Percentiles rank a stretch among this genome's conserved stretches.
Conservation (phyloP, 2,113 vertebrate genomes). For the Lophius piscatorius region DNA sequence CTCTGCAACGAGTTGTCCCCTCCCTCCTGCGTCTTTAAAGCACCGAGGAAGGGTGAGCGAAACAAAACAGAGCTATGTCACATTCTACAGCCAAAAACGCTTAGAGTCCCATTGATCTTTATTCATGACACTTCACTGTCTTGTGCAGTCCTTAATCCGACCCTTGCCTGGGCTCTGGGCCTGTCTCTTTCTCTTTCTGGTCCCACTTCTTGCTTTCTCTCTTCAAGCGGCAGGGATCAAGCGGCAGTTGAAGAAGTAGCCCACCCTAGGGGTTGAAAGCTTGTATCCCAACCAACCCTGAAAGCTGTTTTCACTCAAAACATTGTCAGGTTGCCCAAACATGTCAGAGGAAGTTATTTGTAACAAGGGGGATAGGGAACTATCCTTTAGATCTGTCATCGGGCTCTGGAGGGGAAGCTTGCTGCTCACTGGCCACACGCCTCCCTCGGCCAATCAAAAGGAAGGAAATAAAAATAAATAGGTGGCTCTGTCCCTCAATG, state of each 20-base stretch:
- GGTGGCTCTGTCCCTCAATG: conserved; percentile 48
- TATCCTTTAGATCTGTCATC: conserved; percentile 82
- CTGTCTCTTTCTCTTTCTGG: conserved; percentile 37
- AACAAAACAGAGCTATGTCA: conserved; percentile 51
- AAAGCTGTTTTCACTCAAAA: conserved; percentile 84
- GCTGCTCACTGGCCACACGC: conserved; percentile 60
- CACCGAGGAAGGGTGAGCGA: conserved; percentile 26
- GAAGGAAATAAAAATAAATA: conserved; percentile 69
- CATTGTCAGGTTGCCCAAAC: conserved; percentile 79
- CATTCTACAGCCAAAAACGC: conserved; percentile 27
- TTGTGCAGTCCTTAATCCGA: conserved; percentile 55
- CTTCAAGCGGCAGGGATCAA: conserved; percentile 71
- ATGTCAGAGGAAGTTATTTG: conserved; percentile 82
- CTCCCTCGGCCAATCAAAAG: conserved; percentile 72
- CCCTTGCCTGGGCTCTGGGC: conserved; percentile 42
- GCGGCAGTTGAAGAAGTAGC: conserved; percentile 79
- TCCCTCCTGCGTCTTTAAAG: conserved; percentile 41
- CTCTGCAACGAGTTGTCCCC: conserved; percentile 48
- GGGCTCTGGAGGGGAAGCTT: conserved; percentile 60
- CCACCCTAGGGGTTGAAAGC: conserved; percentile 82
- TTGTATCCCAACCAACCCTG: conserved; percentile 77
- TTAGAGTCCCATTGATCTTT: conserved; percentile 44
- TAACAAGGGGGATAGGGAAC: conserved; percentile 77
- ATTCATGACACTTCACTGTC: conserved; percentile 56
- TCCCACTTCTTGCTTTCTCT: conserved; percentile 55